A percentile compares a stretch with the other conserved stretches of the same genome.
Conservation (phyloP, 1,140 invertebrate species). For the Zaprionus ornatus region DNA sequence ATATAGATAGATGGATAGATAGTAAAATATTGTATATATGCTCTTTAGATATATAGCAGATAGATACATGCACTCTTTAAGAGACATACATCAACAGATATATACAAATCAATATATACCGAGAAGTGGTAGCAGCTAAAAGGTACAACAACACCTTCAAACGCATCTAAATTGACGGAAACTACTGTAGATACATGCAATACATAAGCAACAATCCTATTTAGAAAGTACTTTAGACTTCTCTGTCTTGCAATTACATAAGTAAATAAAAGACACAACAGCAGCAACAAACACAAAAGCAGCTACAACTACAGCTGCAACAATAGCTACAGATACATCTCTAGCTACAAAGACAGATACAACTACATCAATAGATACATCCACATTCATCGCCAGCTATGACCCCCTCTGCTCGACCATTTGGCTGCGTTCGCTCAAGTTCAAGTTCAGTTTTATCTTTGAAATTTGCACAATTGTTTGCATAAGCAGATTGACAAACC, state of each 20-base stretch:
- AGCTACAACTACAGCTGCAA: not conserved
- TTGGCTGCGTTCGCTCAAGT: conserved; percentile 16
- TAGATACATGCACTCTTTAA: not conserved
- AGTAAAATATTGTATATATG: not conserved
- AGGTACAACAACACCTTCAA: not conserved
- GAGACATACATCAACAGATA: not conserved
- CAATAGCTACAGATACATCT: not conserved
- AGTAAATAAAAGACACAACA: not conserved
- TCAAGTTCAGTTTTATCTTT: conserved; percentile 49
- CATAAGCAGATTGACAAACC: conserved; percentile 48
- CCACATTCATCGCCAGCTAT: not conserved
- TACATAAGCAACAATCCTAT: not conserved
- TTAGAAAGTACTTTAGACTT: not conserved
- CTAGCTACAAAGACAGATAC: not conserved
- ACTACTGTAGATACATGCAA: not conserved
- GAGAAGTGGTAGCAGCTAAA: not conserved
- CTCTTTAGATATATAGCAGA: too few species aligned
- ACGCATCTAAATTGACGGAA: not conserved
- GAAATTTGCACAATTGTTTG: conserved; percentile 57
- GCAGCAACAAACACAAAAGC: not conserved
- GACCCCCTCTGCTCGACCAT: not conserved
- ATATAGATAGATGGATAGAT: not conserved
- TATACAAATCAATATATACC: not conserved
- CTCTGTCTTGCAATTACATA: not conserved
- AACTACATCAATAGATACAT: conserved; percentile 12